Evolutionary conservation across 2,797 vertebrate species (phyloP).

Genomic region (Pampus argenteus): DNA sequence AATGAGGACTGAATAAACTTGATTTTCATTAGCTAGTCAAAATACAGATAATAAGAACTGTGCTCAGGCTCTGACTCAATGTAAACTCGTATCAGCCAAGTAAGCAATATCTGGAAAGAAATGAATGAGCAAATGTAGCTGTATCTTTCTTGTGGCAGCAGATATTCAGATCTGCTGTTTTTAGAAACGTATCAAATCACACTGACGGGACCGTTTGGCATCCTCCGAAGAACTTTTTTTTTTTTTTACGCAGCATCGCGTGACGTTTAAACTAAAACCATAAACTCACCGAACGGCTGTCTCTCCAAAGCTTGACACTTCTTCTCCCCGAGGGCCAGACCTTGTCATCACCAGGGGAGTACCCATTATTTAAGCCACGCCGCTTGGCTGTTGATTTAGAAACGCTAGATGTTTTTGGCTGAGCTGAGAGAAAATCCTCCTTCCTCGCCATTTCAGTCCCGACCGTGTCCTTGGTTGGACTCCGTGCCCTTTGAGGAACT

Average conservation of each 20-base stretch:
- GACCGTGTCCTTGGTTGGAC: conserved; percentile 63
- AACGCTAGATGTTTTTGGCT: conserved; percentile 65
- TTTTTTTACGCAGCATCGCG: conserved; percentile 69
- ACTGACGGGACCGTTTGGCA: conserved; percentile 60
- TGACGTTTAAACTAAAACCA: conserved; percentile 74
- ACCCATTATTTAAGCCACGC: conserved; percentile 62
- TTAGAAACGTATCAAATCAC: conserved; percentile 67
- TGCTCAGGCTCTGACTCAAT: conserved; percentile 47
- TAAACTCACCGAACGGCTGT: conserved; percentile 54
- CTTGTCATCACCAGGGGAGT: conserved; percentile 72
- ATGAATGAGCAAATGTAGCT: conserved; percentile 55
- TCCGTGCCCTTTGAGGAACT: conserved; percentile 63
- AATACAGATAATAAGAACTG: conserved; percentile 68
- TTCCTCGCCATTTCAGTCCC: conserved; percentile 28
- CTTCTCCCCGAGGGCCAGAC: conserved; percentile 56
- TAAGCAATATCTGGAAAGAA: conserved; percentile 67
- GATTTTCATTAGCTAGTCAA: conserved; percentile 78
- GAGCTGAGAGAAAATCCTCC: conserved; percentile 46
- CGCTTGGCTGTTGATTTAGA: conserved; percentile 63
- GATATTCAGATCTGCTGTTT: conserved; percentile 61
- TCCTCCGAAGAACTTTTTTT: conserved; percentile 54
- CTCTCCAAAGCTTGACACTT: conserved; percentile 56
- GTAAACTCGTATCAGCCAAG: conserved; percentile 63
- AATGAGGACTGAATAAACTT: conserved; percentile 63
- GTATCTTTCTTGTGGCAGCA: conserved; percentile 58